phyloP scores from a whole-genome alignment of 2,888 invertebrate genomes.

The Sarcophaga rosellei region DNA sequence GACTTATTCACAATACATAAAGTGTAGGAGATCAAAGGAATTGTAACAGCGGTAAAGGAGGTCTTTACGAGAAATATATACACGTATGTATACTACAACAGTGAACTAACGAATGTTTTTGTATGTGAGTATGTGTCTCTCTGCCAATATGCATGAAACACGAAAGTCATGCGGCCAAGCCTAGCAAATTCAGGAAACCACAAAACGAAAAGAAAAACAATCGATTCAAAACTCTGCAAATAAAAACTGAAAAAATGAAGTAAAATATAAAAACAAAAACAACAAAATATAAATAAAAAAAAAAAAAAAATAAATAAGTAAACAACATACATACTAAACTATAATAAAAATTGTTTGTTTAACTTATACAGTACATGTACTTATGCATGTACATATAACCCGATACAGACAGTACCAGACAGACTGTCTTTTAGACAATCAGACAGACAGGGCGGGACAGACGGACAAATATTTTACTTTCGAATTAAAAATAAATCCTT shows the following conservation, averaged over 20 bases:
- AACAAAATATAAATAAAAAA: constrained; percentile 32
- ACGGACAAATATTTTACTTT: constrained; percentile 44
- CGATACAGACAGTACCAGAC: constrained; percentile 37
- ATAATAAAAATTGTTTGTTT: constrained; percentile 26
- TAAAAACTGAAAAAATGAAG: constrained; percentile 15
- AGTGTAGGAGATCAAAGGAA: constrained; percentile 20
- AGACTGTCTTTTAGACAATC: constrained; percentile 6
- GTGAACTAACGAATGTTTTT: background rate
- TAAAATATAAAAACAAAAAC: background rate
- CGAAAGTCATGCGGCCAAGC: constrained; percentile 63
- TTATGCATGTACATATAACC: background rate
- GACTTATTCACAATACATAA: background rate
- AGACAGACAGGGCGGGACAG: background rate
- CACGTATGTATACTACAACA: too few species aligned
- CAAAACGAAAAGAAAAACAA: constrained; percentile 22
- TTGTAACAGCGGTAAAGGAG: too few species aligned
- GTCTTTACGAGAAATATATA: too few species aligned
- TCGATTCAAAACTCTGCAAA: constrained; percentile 3
- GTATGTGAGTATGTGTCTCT: background rate
- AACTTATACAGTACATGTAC: background rate
- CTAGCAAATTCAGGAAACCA: constrained; percentile 62
- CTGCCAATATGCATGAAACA: constrained; percentile 51
- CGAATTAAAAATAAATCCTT: constrained; percentile 39
- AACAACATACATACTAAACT: constrained; percentile 35
- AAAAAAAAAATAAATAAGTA: constrained; percentile 20